Base-by-base conservation (phyloP, 2,888 invertebrate species). In the Cetonia aurata region DNA sequence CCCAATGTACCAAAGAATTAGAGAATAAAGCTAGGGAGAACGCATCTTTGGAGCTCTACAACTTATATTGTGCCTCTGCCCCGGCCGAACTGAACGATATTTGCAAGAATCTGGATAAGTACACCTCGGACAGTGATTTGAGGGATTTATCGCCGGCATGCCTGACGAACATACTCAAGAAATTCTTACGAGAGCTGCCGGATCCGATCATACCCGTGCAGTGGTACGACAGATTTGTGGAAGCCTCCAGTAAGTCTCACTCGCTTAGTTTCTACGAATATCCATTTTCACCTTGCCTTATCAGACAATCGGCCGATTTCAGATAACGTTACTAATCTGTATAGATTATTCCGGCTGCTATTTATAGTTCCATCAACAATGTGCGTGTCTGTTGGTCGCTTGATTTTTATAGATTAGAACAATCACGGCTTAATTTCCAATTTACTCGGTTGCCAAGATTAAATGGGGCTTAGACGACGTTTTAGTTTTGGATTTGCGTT, bases 191-290 rank as follows among this genome's bases (percentile, higher is more conserved):
- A 56, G 93, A 93, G 80, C 83, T 93, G 74, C 92, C 92, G 0
- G 92, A 93, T 82, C 92, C 93, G 3, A 86, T 93, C 66, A 91
- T 93, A 75, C 93, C 93, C 25, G 90, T 92, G 42, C 89, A 89
- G 79, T 90, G 89, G 87, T 93, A 93, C 81, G 90, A 91, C 76
- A 86, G 86, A 75, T 92, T 93, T 81, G 86, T 93, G 71, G 89
- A 88, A 75, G 88, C 88, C 71, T 75, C 81, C 69, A 82, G 81
- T 80, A 78, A 79, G 80, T 80, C 42, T 13, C 44, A 3, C 10
- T n/a, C 44, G 13, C 44, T 44, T 13, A 13, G 13, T 44, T 44
- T 44, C 13, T 44, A 44, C 13, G 13, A 44, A 13, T 44, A n/a
- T 3, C 44, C 53, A 19, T 53, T 41, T 41, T 57, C 37, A 57